Conservation (phyloP, 2,888 invertebrate genomes). For the Palloptera scutellata region DNA sequence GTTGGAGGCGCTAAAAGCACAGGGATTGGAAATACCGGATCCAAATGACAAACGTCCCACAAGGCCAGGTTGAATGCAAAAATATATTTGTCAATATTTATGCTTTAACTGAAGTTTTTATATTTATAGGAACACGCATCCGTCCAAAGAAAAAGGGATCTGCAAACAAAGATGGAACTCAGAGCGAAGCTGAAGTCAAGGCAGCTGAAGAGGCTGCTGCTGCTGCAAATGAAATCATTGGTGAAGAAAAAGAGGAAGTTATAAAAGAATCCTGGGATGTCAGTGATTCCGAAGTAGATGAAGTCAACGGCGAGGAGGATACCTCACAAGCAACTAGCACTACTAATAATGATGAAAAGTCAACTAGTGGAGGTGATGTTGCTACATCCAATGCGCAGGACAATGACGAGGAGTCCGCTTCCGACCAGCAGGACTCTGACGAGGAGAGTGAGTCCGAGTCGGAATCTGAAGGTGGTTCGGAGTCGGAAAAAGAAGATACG, state of each 20-base stretch:
- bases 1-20: constrained; percentile 87
- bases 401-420: constrained; percentile 37
- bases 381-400: constrained; percentile 29
- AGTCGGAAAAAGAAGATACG: constrained; percentile 59
- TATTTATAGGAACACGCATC: constrained; percentile 72
- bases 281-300: constrained; percentile 67
- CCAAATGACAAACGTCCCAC: constrained; percentile 71
- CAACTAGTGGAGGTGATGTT: constrained; percentile 38
- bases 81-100: neutral
- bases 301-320: constrained; percentile 58
- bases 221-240: constrained; percentile 42
- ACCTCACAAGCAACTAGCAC: constrained; percentile 64
- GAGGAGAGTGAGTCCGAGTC: constrained; percentile 62
- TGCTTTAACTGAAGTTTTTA: neutral
- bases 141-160: constrained; percentile 75
- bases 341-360: constrained; percentile 53
- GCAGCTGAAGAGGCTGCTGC: constrained; percentile 58
- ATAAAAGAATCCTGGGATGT: constrained; percentile 90
- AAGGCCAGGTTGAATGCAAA: constrained; percentile 63
- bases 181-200: constrained; percentile 53
- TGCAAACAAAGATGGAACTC: constrained; percentile 56
- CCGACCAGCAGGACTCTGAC: constrained; percentile 52
- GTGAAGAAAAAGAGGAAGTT: constrained; percentile 45
- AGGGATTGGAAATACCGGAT: constrained; percentile 83
- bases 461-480: constrained; percentile 43